These are phyloP conservation scores for Sebastes fasciatus DNA, from an alignment of 2,113 vertebrate species.

Conservation along the genomic window DNA sequence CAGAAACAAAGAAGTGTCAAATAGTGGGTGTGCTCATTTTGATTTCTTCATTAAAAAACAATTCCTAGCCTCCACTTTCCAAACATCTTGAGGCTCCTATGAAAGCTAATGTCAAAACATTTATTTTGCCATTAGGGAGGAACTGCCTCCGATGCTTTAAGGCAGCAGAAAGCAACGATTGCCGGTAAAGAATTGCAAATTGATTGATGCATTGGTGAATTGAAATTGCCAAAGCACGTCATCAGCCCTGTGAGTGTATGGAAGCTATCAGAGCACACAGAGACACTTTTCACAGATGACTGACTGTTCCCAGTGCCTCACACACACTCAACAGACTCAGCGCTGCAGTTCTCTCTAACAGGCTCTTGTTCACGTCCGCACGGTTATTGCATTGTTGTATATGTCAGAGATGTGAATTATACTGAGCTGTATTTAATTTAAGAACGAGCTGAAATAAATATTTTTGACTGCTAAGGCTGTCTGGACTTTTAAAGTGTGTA, in stretches of 20 bases:
- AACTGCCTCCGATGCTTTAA: neutral
- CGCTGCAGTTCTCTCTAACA: neutral
- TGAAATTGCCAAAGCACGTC: constrained; percentile 29
- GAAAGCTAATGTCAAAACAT: constrained; percentile 30
- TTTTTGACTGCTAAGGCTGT: neutral
- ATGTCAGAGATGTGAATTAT: neutral
- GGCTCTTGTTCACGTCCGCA: neutral
- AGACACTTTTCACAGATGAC: constrained; percentile 42
- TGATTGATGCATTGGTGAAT: constrained; percentile 48
- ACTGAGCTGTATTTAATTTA: neutral
- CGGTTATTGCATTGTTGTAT: neutral
- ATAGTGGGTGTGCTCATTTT: constrained; percentile 6
- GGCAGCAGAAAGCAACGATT: neutral
- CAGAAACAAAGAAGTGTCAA: constrained; percentile 14
- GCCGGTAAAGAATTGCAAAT: constrained; percentile 11
- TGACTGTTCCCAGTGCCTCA: constrained; percentile 23
- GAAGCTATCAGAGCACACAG: constrained; percentile 33
- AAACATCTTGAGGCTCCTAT: neutral
- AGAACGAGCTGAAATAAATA: neutral
- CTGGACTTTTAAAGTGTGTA: neutral
- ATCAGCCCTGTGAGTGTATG: constrained; percentile 30
- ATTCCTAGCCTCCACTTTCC: neutral
- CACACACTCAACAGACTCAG: constrained; percentile 9
- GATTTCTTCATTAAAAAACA: neutral
- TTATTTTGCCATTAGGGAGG: constrained; percentile 32